Conservation (phyloP, 2,888 invertebrate genomes). For the Mesopsocus fuscifrons region DNA sequence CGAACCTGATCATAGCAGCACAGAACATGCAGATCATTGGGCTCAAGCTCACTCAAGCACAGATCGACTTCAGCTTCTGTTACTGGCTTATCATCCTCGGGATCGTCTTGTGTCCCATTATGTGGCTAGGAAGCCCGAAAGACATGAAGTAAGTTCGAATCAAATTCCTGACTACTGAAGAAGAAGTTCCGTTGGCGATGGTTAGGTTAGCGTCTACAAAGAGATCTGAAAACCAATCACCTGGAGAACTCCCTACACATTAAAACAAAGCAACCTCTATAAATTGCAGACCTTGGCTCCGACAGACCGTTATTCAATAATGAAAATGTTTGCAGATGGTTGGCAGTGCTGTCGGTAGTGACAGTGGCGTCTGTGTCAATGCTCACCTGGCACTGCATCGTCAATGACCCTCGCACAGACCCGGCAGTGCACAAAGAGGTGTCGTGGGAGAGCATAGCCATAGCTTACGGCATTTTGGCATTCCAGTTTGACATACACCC, state of each 20-base stretch:
- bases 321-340: conserved; percentile 36
- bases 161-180: too few relatives aligned
- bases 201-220: too few relatives aligned
- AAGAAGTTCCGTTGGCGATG: too few relatives aligned
- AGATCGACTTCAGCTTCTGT: conserved; percentile 54
- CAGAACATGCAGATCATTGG: conserved; percentile 64
- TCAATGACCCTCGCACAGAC: conserved; percentile 23
- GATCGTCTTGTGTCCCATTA: conserved; percentile 50
- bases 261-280: too few relatives aligned
- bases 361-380: conserved; percentile 43
- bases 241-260: too few relatives aligned
- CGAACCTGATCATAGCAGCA: conserved; percentile 65
- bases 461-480: conserved; percentile 26
- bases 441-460: conserved; percentile 24
- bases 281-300: too few relatives aligned
- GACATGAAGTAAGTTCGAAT: conserved; percentile 60
- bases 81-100: conserved; percentile 67
- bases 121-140: conserved; percentile 81
- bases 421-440: conserved; percentile 24
- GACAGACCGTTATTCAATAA: too few relatives aligned
- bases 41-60: conserved; percentile 41
- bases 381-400: conserved; percentile 44
- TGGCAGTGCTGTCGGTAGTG: conserved; percentile 43
- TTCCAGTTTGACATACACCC: conserved; percentile 64
- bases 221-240: too few relatives aligned